Evolutionary conservation across 23 tunicate genomes (phyloP).

Genomic region (Pegea sp.): DNA sequence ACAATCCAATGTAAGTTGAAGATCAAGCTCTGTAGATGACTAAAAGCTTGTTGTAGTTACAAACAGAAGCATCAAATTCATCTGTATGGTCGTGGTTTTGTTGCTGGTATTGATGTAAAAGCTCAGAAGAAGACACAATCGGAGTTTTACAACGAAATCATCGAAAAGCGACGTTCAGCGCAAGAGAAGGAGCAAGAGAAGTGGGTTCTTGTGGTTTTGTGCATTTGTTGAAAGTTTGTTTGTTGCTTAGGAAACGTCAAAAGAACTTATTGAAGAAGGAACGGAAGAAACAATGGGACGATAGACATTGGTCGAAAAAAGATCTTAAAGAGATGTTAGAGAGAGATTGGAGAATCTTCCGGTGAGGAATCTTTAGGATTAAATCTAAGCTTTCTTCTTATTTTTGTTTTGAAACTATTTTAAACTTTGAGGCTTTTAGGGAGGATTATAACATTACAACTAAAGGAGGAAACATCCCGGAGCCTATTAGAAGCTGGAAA

Average conservation of each 20-base stretch:
- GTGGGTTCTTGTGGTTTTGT: conserved; percentile 5
- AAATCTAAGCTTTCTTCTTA: no score
- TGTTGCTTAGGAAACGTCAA: conserved; percentile 24
- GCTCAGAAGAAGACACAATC: conserved; percentile 72
- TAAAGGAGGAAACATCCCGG: conserved; percentile 95
- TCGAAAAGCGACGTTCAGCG: conserved; percentile 54
- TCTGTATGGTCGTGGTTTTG: conserved; percentile 80
- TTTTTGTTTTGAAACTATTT: no score
- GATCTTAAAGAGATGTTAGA: conserved; percentile 63
- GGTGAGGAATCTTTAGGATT: conserved; percentile 10
- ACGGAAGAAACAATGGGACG: conserved; percentile 55
- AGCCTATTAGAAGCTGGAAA: conserved; percentile 67
- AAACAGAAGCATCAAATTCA: conserved; percentile 89
- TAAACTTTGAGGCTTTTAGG: no score
- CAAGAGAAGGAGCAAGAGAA: conserved; percentile 84
- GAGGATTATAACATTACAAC: conserved; percentile 95
- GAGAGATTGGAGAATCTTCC: conserved; percentile 94
- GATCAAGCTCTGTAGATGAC: background rate
- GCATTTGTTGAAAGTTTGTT: background rate
- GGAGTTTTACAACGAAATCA: conserved; percentile 51
- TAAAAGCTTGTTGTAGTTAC: conserved; percentile 11
- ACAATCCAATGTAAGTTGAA: conserved; percentile 60
- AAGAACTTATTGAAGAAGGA: conserved; percentile 46
- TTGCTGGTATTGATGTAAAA: conserved; percentile 95
- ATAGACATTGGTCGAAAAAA: conserved; percentile 94